phyloP scores from a whole-genome alignment of 1,140 invertebrate genomes.

The Bombus vancouverensis region DNA sequence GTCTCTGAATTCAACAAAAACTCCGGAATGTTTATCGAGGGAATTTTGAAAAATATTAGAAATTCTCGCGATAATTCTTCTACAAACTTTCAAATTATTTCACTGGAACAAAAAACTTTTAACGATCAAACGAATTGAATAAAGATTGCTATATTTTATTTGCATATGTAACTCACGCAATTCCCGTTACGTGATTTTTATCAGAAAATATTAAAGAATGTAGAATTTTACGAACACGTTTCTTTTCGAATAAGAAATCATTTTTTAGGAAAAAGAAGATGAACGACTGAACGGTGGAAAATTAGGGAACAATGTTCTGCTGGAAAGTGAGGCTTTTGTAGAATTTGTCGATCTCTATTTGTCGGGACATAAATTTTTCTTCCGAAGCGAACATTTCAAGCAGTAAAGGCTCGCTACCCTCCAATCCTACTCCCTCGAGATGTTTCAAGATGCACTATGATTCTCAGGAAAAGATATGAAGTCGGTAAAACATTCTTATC shows the following conservation, averaged over 20 bases:
- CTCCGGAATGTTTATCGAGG: no score
- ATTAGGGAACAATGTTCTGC: not conserved
- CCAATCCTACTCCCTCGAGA: not conserved
- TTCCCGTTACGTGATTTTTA: not conserved
- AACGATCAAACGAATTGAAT: not conserved
- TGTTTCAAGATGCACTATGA: not conserved
- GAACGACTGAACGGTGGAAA: not conserved
- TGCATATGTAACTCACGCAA: not conserved
- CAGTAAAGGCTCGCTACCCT: not conserved
- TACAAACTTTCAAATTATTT: not conserved
- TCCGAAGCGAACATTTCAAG: not conserved
- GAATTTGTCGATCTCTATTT: not conserved
- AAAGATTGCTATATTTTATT: no score
- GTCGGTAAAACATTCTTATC: not conserved
- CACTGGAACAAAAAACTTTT: not conserved
- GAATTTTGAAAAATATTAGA: no score
- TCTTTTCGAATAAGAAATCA: not conserved
- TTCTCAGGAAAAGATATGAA: not conserved
- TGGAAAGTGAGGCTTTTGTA: not conserved
- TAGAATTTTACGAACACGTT: not conserved
- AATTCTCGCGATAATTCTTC: not conserved
- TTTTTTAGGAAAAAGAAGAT: not conserved
- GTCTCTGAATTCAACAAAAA: no score
- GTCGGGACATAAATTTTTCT: not conserved
- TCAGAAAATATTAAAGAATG: not conserved